These are phyloP conservation scores for Percina caprodes DNA, from an alignment of 2,113 vertebrate species.

Conservation along the genomic window DNA sequence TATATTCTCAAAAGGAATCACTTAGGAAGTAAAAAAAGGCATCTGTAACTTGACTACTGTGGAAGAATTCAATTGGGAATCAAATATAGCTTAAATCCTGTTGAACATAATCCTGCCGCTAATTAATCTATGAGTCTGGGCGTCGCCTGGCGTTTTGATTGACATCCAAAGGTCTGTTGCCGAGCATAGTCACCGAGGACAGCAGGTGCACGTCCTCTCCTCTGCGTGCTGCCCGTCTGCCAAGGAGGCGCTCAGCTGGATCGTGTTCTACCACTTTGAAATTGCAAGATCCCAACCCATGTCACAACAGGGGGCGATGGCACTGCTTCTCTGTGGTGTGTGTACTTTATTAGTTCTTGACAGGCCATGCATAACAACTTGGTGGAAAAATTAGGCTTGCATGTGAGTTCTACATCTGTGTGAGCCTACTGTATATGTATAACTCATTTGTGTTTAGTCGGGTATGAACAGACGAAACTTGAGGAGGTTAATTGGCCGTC, in stretches of 20 bases:
- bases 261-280: constrained; percentile 68
- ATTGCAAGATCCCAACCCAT: constrained; percentile 40
- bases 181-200: constrained; percentile 55
- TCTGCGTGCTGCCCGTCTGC: constrained; percentile 28
- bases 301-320: constrained; percentile 16
- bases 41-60: constrained; percentile 25
- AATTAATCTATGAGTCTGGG: background rate
- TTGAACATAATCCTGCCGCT: constrained; percentile 36
- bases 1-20: constrained; percentile 35
- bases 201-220: constrained; percentile 67
- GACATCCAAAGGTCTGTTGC: constrained; percentile 41
- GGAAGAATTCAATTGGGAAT: constrained; percentile 39
- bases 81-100: constrained; percentile 24
- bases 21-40: no score
- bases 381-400: constrained; percentile 4
- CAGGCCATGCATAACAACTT: constrained; percentile 9
- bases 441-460: constrained; percentile 5
- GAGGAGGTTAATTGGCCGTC: constrained; percentile 23
- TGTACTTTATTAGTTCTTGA: constrained; percentile 42
- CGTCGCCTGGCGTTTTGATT: constrained; percentile 15
- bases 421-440: background rate
- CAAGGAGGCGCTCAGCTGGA: constrained; percentile 55
- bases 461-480: constrained; percentile 17
- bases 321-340: constrained; percentile 8
- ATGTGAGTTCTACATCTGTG: constrained; percentile 35